Base-by-base conservation (phyloP, 2,888 invertebrate genomes). In the Philereme vetulata region DNA sequence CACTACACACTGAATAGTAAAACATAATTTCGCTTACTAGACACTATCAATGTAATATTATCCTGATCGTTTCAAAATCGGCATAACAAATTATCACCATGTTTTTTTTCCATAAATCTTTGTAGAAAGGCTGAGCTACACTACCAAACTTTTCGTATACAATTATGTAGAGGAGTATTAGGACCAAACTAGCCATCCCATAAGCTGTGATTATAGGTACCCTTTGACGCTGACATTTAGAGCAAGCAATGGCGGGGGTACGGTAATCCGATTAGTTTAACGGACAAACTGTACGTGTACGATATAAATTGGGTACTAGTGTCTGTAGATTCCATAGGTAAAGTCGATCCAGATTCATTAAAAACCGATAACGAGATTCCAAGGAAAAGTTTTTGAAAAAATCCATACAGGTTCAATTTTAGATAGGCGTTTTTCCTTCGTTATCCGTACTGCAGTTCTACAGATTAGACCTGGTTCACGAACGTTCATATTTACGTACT, bases 201-300 rank as follows among this genome's bases (percentile, higher is more conserved):
- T 62, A 55, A 43, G 43, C 56, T 53, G 47, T 53, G 51, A 48
- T 56, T 44, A 60, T 57, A 51, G 42, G 35, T 45, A 32, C 48
- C 51, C 63, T 68, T 70, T 72, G 71, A 72, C 67, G 73, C 75
- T 77, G 74, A 77, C 80, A 75, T 77, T 79, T 72, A 72, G 77
- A 45, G 51, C 54, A 60, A 75, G 78, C 73, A 75, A 77, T 76
- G 78, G 77, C 71, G 69, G 76, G 73, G 75, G 76, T 76, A 75
- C 75, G 64, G 71, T 84, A 85, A 86, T 82, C 81, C 74, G 83
- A 84, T 85, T 85, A 85, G 63, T 54, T 54, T 40, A 59, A 56
- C 48, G 51, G 56, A 56, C 62, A 59, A 58, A 50, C 62, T 55
- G 46, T 60, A 62, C 55, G 54, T 57, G 58, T 42, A 56, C 35